These are phyloP conservation scores for Gambusia holbrooki DNA, from an alignment of 2,113 vertebrate species.

Conservation along the genomic window DNA sequence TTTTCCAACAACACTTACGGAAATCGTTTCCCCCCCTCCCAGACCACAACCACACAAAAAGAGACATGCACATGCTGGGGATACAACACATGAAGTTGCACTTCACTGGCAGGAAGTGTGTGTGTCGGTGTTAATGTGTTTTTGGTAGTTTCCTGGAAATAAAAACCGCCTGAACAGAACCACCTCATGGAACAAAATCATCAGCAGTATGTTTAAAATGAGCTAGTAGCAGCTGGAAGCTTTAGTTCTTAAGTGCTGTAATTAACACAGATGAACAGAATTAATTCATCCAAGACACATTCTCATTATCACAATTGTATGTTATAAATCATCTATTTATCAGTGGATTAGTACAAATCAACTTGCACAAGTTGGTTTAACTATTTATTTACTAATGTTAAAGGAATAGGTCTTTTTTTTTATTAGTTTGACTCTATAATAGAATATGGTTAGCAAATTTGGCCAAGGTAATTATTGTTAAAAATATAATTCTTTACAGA, in stretches of 20 bases:
- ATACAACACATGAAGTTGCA: slow-evolving; percentile 44
- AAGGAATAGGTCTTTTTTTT: neutral
- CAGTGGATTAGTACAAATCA: neutral
- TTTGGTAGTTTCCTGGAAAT: slow-evolving; percentile 27
- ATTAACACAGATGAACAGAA: neutral
- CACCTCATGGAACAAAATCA: neutral
- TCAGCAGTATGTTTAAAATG: neutral
- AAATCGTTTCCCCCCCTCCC: slow-evolving; percentile 42
- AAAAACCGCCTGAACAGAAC: slow-evolving; percentile 19
- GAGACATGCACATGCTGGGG: slow-evolving; percentile 15
- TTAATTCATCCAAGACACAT: neutral
- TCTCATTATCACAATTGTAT: neutral
- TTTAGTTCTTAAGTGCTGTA: neutral
- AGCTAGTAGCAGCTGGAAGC: neutral
- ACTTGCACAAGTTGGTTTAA: too few relatives aligned
- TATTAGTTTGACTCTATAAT: neutral
- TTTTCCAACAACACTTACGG: slow-evolving; percentile 71
- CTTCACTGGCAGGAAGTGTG: slow-evolving; percentile 25
- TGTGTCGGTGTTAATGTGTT: slow-evolving; percentile 30
- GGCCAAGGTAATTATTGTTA: neutral
- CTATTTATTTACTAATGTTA: neutral
- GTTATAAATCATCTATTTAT: neutral
- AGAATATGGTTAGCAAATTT: neutral
- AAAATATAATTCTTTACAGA: neutral
- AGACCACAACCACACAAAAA: slow-evolving; percentile 39